A percentile compares a stretch with the other conserved stretches of the same genome.
Evolutionary conservation across 2,113 vertebrate genomes (phyloP).

Genomic region (Puma concolor): DNA sequence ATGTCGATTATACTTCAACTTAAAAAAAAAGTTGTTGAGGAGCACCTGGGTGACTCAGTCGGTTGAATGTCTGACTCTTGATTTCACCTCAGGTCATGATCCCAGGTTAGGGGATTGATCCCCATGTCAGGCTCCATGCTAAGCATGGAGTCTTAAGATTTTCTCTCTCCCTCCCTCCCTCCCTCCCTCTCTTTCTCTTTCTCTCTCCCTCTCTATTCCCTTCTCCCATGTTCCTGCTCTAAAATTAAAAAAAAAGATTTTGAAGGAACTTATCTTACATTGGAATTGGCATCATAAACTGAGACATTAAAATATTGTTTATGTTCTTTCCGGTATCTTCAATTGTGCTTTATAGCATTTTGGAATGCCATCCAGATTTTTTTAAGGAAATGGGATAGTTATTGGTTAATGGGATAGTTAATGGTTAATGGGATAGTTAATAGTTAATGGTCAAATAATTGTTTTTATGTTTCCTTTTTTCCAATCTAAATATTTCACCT

Average conservation of each 20-base stretch:
- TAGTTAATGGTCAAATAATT: constrained; percentile 50
- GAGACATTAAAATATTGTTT: constrained; percentile 5
- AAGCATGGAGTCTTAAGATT: too few relatives aligned
- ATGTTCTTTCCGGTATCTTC: not conserved
- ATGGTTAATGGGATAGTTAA: too few relatives aligned
- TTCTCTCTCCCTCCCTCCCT: too few relatives aligned
- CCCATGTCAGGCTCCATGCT: too few relatives aligned
- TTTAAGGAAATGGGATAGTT: not conserved
- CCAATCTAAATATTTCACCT: constrained; percentile 85
- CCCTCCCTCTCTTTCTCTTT: too few relatives aligned
- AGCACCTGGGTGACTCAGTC: too few relatives aligned
- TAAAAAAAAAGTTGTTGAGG: not conserved
- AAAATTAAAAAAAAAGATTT: constrained; percentile 9
- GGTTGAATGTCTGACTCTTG: too few relatives aligned
- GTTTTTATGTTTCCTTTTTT: constrained; percentile 61
- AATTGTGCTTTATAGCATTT: not conserved
- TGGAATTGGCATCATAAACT: constrained; percentile 27
- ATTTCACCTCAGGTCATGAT: too few relatives aligned
- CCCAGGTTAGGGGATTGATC: too few relatives aligned
- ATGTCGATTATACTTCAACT: not conserved
- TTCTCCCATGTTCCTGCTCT: too few relatives aligned
- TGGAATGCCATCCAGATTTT: not conserved
- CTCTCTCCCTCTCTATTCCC: too few relatives aligned
- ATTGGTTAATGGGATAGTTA: not conserved
- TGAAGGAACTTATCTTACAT: not conserved